Base-by-base conservation (phyloP, 2,113 vertebrate species). In the Sitta europaea region DNA sequence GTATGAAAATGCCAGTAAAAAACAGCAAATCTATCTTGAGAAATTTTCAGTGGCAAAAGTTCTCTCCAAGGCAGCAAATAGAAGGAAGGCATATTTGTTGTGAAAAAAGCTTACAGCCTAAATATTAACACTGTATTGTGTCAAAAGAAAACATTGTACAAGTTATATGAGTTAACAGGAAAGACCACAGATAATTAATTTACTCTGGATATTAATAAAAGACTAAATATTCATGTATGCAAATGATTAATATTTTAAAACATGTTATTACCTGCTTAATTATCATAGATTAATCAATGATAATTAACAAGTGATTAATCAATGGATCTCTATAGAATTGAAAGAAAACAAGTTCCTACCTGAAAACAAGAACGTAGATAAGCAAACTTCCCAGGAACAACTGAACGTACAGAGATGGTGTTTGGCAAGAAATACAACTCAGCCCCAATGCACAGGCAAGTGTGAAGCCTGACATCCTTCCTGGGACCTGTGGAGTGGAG, bases 251-350 rank as follows among this genome's bases (percentile, higher is more conserved):
- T 91, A 93, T 91, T 89, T 92, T 65, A 95, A 92, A 42, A 17
- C 36, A 91, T 71, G 51, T 53, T 92, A 93, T 75, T 47, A 94
- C 55, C 76, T 62, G 29, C 27, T 92, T 87, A 92, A 88, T 94
- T 93, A 85, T 82, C 33, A 88, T 59, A 88, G 61, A 85, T 85
- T 93, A 90, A 78, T 81, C 77, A 89, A 68, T 81, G 48, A 80
- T 94, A 83, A 94, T 85, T 86, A 91, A 73, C 47, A 59, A 68
- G 66, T 79, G 70, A 87, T 87, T 87, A 94, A 87, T 95, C 77
- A 86, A 66, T 82, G 25, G 20, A 23, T 91, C 67, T 83, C 62
- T 63, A 73, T 21, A 81, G 66, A 96, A 86, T 6, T 65, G 27
- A 71, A 90, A 65, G n/a, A 63, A 89, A 94, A 45, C 7, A 50